Conservation (phyloP, 2,113 vertebrate genomes). For the Nestor notabilis region DNA sequence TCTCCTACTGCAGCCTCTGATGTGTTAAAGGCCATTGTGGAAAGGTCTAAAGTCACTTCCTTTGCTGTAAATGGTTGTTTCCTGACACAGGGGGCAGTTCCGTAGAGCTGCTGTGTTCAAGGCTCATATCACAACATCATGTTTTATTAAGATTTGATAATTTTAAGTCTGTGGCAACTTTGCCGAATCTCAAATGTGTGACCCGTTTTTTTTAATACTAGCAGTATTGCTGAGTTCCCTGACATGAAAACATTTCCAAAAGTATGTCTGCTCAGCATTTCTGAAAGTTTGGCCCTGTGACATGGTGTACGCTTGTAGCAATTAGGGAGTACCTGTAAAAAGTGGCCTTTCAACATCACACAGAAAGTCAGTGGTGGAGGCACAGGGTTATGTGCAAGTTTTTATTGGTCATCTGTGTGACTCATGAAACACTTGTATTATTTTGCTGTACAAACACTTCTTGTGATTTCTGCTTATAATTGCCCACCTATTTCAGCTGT, state of each 20-base stretch:
- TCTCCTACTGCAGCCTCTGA: neutral
- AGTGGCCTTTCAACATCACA: neutral
- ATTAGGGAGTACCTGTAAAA: neutral
- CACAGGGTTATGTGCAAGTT: neutral
- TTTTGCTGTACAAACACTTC: neutral
- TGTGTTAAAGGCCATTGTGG: neutral
- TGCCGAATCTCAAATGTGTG: neutral
- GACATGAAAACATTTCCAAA: neutral
- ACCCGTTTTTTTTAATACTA: neutral
- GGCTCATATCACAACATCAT: neutral
- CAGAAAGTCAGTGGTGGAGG: neutral
- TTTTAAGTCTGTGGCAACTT: neutral
- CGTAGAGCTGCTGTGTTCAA: neutral
- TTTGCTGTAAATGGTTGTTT: neutral
- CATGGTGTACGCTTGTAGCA: neutral
- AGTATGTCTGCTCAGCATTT: neutral
- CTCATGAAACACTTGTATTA: neutral
- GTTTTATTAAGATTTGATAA: neutral
- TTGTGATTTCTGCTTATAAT: neutral
- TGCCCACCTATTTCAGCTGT: neutral
- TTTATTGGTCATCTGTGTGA: neutral
- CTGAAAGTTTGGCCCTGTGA: neutral
- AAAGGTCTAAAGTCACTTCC: neutral
- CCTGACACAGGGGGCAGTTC: neutral
- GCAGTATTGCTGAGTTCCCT: neutral